Evolutionary conservation across 2,797 vertebrate species (phyloP).

Genomic region (Notoglanidium macrostoma): DNA sequence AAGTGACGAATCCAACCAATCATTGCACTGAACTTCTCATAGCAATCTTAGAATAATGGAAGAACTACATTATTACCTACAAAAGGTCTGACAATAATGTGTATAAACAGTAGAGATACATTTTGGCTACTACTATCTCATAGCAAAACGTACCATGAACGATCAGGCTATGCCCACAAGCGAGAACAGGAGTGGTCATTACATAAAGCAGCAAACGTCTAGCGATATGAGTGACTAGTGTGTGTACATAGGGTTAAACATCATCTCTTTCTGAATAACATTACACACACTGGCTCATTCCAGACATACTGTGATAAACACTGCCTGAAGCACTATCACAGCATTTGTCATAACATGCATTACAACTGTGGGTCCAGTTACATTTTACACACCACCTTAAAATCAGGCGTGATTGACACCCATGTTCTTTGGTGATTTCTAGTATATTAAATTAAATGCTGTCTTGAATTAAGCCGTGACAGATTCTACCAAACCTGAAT

Average conservation of each 20-base stretch:
- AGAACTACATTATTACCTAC: background rate
- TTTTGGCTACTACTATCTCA: background rate
- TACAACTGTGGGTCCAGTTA: background rate
- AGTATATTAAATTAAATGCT: background rate
- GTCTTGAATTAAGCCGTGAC: background rate
- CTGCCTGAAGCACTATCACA: background rate
- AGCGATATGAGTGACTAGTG: background rate
- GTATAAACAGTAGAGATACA: background rate
- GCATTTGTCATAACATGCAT: background rate
- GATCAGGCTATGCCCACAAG: background rate
- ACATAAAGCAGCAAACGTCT: background rate
- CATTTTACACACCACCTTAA: conserved; percentile 5
- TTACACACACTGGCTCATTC: background rate
- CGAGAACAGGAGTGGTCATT: background rate
- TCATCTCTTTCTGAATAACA: background rate
- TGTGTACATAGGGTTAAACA: background rate
- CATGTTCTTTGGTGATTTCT: background rate
- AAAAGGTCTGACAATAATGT: background rate
- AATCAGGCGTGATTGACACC: background rate
- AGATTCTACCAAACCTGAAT: background rate
- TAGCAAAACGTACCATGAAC: background rate
- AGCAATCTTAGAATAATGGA: background rate
- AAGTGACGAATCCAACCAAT: background rate
- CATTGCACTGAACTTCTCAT: background rate
- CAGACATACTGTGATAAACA: conserved; percentile 9